Evolutionary conservation across 2,797 vertebrate species (phyloP).

Genomic region (Acanthornis magna): DNA sequence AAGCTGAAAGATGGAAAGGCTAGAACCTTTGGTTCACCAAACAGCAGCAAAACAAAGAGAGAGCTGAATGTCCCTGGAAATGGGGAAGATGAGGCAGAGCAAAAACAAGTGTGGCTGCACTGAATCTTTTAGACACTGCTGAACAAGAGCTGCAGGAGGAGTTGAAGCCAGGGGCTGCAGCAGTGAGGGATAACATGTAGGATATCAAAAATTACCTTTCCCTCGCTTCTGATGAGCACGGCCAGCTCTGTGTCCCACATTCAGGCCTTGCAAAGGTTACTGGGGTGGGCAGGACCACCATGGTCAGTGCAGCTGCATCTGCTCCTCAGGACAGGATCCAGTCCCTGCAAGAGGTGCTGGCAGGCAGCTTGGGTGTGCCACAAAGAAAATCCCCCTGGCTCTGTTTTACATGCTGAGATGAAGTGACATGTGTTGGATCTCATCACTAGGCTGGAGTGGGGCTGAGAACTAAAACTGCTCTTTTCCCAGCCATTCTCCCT

Average conservation of each 20-base stretch:
- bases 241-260: not conserved
- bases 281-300: fast-evolving
- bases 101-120: not conserved
- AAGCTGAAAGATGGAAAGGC: not conserved
- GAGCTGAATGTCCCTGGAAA: not conserved
- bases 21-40: not conserved
- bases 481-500: not conserved
- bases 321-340: not conserved
- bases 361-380: not conserved
- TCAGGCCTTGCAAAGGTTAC: not conserved
- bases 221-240: not conserved
- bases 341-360: not conserved
- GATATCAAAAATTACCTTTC: not conserved
- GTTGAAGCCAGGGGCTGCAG: not conserved
- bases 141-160: not conserved
- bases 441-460: not conserved
- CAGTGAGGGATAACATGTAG: not conserved
- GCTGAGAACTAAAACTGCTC: not conserved
- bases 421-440: not conserved
- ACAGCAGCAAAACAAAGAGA: not conserved
- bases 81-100: not conserved
- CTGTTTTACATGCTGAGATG: not conserved
- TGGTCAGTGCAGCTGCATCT: not conserved
- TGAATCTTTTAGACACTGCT: not conserved
- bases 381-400: not conserved